A percentile compares a stretch with the other conserved stretches of the same genome.
Conservation (phyloP, 2,797 vertebrate genomes). For the Scarus forsteni region DNA sequence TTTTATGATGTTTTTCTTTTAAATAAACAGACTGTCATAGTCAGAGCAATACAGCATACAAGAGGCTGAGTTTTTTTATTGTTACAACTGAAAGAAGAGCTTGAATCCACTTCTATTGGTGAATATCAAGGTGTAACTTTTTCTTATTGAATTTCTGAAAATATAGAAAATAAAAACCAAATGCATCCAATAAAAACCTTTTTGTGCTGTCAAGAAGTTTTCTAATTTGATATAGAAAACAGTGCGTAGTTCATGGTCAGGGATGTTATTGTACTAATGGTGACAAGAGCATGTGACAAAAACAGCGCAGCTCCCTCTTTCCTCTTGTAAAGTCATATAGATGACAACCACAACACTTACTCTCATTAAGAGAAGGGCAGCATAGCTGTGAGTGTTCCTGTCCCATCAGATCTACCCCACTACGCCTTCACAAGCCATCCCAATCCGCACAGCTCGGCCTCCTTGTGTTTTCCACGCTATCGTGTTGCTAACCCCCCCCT, state of each 20-base stretch:
- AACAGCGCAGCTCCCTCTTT: slow-evolving; percentile 19
- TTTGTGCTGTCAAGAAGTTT: neutral
- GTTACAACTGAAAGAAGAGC: too few species aligned
- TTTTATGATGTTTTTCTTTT: too few species aligned
- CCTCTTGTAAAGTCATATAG: slow-evolving; percentile 15
- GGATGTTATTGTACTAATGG: neutral
- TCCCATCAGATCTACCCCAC: slow-evolving; percentile 58
- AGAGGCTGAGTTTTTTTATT: too few species aligned
- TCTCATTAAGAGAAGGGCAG: slow-evolving; percentile 43
- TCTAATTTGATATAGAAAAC: slow-evolving; percentile 6
- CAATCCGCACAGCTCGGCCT: slow-evolving; percentile 45
- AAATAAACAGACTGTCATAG: too few species aligned
- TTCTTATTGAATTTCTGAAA: too few species aligned
- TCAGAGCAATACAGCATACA: too few species aligned
- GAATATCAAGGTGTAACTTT: too few species aligned
- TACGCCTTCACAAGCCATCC: slow-evolving; percentile 32
- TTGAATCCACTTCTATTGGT: too few species aligned
- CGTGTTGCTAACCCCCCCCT: slow-evolving; percentile 62
- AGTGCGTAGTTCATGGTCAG: neutral
- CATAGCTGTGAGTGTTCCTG: slow-evolving; percentile 46
- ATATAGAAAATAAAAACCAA: too few species aligned
- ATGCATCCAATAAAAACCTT: too few species aligned
- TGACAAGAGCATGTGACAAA: slow-evolving; percentile 25
- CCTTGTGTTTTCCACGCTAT: slow-evolving; percentile 56
- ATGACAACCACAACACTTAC: slow-evolving; percentile 29